Conservation (phyloP, 2,113 vertebrate genomes). For the Notothenia coriiceps region DNA sequence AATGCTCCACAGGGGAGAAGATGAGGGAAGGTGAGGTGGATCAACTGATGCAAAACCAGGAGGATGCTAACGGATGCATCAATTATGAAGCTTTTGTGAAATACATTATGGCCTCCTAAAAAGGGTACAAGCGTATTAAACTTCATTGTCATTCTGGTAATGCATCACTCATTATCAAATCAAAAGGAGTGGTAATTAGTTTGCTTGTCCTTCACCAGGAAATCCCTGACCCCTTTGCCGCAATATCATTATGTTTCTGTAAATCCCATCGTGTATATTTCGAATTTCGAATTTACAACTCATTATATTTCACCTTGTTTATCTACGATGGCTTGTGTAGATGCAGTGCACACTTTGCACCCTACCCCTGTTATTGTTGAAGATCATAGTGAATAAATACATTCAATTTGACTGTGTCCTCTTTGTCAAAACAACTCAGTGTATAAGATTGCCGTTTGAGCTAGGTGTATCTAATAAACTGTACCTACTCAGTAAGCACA, state of each 20-base stretch:
- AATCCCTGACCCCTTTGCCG: background rate
- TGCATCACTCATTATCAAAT: constrained; percentile 31
- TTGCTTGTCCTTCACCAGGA: background rate
- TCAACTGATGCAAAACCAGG: constrained; percentile 87
- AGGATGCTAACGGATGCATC: constrained; percentile 87
- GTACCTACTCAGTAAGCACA: too few relatives aligned
- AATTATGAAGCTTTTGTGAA: constrained; percentile 89
- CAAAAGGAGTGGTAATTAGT: constrained; percentile 21
- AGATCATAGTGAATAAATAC: constrained; percentile 54
- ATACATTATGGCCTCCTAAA: constrained; percentile 84
- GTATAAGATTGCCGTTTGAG: too few relatives aligned
- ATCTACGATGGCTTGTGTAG: constrained; percentile 18
- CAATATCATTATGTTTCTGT: constrained; percentile 20
- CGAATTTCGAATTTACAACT: constrained; percentile 43
- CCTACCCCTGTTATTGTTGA: constrained; percentile 15
- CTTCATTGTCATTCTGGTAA: constrained; percentile 40
- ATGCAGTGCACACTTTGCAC: constrained; percentile 19
- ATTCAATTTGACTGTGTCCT: constrained; percentile 14
- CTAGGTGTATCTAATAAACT: too few relatives aligned
- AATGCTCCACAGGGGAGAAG: constrained; percentile 82
- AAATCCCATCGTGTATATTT: constrained; percentile 53
- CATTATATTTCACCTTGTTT: constrained; percentile 30
- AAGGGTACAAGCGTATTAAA: constrained; percentile 4
- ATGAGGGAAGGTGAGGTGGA: constrained; percentile 87
- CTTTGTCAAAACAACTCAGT: constrained; percentile 10